These are phyloP conservation scores for Drosophila biarmipes DNA, from an alignment of 1,140 invertebrate genomes.

Conservation along the genomic window DNA sequence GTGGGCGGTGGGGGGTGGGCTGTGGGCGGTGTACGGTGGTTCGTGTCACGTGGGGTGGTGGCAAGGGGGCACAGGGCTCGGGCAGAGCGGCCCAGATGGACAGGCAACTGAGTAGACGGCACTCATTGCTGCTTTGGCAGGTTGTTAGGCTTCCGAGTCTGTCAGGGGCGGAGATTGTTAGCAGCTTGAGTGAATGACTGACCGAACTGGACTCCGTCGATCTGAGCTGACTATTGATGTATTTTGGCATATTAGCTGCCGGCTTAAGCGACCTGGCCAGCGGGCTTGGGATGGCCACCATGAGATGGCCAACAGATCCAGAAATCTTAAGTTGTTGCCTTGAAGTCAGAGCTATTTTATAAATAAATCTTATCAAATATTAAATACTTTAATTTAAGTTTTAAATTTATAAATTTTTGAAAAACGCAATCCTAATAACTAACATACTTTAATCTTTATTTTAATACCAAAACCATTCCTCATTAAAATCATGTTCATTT, in stretches of 20 bases:
- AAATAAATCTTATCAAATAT: too few relatives aligned
- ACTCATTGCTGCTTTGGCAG: constrained; percentile 79
- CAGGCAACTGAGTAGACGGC: constrained; percentile 69
- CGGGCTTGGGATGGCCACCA: not conserved
- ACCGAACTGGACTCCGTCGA: constrained; percentile 35
- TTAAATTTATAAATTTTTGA: too few relatives aligned
- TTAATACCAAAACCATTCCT: too few relatives aligned
- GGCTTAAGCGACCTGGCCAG: constrained; percentile 32
- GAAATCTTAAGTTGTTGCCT: not conserved
- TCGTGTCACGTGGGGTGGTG: not conserved
- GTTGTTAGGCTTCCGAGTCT: constrained; percentile 69
- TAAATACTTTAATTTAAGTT: too few relatives aligned
- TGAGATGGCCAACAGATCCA: not conserved
- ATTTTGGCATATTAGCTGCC: constrained; percentile 61
- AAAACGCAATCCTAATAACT: too few relatives aligned
- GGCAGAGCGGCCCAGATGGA: constrained; percentile 22
- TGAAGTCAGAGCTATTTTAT: too few relatives aligned
- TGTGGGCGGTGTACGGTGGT: not conserved
- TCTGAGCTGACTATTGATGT: constrained; percentile 58
- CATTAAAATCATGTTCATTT: too few relatives aligned
- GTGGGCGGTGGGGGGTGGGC: not conserved
- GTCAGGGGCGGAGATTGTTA: constrained; percentile 56
- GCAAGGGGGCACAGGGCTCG: not conserved
- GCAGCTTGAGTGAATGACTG: constrained; percentile 62
- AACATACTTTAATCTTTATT: too few relatives aligned